phyloP scores from a whole-genome alignment of 1,140 invertebrate species.

The Cydia amplana region DNA sequence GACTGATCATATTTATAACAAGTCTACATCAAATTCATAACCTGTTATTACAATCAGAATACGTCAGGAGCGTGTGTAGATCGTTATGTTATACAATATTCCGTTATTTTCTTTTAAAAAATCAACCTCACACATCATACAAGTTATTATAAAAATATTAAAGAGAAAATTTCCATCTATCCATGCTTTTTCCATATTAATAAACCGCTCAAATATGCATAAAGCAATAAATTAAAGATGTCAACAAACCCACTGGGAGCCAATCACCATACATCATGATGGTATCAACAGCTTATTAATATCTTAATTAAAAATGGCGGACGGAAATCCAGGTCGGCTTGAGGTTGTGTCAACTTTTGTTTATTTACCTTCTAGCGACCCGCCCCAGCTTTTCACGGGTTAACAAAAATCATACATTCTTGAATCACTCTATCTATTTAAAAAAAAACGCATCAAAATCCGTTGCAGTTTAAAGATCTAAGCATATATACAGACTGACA shows the following conservation, averaged over 20 bases:
- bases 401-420: no score
- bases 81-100: no score
- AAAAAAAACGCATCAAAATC: no score
- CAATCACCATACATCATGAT: constrained; percentile 26
- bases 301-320: constrained; percentile 32
- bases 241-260: not conserved
- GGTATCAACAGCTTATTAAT: constrained; percentile 23
- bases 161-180: not conserved
- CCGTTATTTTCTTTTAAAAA: no score
- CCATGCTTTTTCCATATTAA: not conserved
- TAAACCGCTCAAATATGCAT: constrained; percentile 16
- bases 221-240: constrained; percentile 18
- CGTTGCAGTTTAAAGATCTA: no score
- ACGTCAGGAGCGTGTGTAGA: no score
- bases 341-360: constrained; percentile 3
- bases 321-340: not conserved
- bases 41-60: no score
- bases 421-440: no score
- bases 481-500: no score
- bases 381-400: no score
- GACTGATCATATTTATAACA: no score
- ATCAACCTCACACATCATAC: not conserved
- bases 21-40: no score
- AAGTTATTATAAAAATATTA: not conserved
- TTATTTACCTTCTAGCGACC: not conserved